A percentile compares a stretch with the other conserved stretches of the same genome.
Evolutionary conservation across 2,113 vertebrate genomes (phyloP).

Genomic region (Colossoma macropomum): DNA sequence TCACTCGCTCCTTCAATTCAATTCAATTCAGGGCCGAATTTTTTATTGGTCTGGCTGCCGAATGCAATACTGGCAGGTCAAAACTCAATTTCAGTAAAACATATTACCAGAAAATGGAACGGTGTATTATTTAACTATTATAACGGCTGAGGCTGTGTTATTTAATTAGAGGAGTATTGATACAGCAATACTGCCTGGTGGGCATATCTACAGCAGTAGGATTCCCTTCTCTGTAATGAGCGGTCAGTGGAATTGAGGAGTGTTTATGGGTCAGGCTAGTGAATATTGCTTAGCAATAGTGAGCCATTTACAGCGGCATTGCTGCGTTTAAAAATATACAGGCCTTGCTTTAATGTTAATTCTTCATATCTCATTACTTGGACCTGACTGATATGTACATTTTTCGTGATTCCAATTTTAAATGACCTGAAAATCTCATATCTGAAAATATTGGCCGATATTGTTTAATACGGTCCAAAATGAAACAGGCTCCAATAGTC

Average conservation of each 20-base stretch:
- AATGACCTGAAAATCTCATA: neutral
- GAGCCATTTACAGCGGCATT: neutral
- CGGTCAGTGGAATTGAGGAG: neutral
- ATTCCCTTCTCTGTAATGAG: constrained; percentile 12
- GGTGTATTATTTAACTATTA: constrained; percentile 45
- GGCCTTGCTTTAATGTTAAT: too few species aligned
- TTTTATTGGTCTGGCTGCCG: neutral
- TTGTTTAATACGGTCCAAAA: too few species aligned
- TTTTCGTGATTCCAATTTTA: too few species aligned
- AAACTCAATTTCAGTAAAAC: constrained; percentile 40
- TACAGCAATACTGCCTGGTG: constrained; percentile 24
- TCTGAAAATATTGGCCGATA: neutral
- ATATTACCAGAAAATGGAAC: constrained; percentile 35
- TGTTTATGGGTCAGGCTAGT: neutral
- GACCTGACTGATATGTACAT: too few species aligned
- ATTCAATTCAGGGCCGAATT: neutral
- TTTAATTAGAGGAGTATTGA: constrained; percentile 40
- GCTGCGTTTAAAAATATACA: neutral
- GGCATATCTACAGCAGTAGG: neutral
- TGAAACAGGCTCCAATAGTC: too few species aligned
- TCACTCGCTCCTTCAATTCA: constrained; percentile 9
- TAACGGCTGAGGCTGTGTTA: constrained; percentile 33
- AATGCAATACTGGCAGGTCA: constrained; percentile 20
- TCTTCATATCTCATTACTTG: neutral
- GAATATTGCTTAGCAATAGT: neutral